Evolutionary conservation across 1,140 invertebrate genomes (phyloP).

Genomic region (Diachasmimorpha longicaudata): DNA sequence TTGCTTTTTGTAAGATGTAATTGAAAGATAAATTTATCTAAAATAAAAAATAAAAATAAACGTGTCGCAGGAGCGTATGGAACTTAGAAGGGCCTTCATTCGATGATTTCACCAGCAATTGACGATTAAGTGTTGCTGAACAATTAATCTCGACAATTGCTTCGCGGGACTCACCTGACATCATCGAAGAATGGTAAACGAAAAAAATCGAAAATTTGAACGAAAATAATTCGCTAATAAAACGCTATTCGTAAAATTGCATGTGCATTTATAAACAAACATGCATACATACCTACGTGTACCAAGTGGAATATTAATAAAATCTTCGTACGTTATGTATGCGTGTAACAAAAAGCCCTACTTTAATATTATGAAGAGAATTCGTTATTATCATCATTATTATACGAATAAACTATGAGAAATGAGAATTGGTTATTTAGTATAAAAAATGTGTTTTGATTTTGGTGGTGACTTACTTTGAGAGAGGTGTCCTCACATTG

Average conservation of each 20-base stretch:
- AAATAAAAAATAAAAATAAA: too few relatives aligned
- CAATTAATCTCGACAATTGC: too few relatives aligned
- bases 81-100: neutral
- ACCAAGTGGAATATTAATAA: too few relatives aligned
- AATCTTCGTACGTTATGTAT: slow-evolving; percentile 41
- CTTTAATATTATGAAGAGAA: slow-evolving; percentile 24
- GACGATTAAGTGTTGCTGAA: too few relatives aligned
- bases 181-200: neutral
- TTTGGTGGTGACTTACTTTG: slow-evolving; percentile 67
- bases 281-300: neutral
- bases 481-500: slow-evolving; percentile 69
- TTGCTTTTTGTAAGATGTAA: slow-evolving; percentile 22
- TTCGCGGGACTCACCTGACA: too few relatives aligned
- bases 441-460: slow-evolving; percentile 44
- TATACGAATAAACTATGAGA: slow-evolving; percentile 50
- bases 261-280: slow-evolving; percentile 8
- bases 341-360: slow-evolving; percentile 52
- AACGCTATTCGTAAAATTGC: slow-evolving; percentile 12
- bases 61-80: neutral
- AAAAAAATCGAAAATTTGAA: neutral
- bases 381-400: slow-evolving; percentile 41
- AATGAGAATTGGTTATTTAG: slow-evolving; percentile 55
- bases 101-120: too few relatives aligned
- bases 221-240: neutral
- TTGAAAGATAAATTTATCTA: neutral